Evolutionary conservation across 1,140 invertebrate genomes (phyloP).

Genomic region (Lepidotrigona ventralis): DNA sequence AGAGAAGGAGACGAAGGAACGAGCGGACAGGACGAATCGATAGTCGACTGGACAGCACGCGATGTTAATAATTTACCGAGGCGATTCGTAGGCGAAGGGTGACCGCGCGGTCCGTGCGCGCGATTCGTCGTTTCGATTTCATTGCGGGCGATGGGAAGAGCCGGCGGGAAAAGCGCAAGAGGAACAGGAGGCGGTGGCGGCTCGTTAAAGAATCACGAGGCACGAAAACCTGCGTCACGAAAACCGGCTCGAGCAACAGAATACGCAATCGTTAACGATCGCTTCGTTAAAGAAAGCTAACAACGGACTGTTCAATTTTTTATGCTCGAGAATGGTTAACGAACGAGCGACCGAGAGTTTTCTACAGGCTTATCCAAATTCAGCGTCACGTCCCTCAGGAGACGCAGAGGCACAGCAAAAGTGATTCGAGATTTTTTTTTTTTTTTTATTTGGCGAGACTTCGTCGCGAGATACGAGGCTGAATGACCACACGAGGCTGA

Average conservation of each 20-base stretch:
- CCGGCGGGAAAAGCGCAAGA: constrained; percentile 31
- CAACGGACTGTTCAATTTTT: background rate
- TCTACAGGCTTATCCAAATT: no score
- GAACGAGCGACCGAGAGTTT: background rate
- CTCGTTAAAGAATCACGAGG: constrained; percentile 44
- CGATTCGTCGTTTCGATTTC: constrained; percentile 47
- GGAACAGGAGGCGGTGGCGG: background rate
- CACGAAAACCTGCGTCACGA: constrained; percentile 27
- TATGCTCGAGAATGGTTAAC: background rate
- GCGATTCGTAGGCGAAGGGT: constrained; percentile 51
- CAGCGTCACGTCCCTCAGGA: no score
- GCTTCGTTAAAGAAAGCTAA: background rate
- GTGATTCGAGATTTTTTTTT: no score
- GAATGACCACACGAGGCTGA: no score
- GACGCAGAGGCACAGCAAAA: no score
- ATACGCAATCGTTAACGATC: background rate
- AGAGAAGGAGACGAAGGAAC: constrained; percentile 44
- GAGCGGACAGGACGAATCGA: constrained; percentile 56
- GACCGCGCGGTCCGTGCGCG: constrained; percentile 20
- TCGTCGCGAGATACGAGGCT: no score
- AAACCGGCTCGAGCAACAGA: constrained; percentile 2
- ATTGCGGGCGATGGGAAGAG: constrained; percentile 21
- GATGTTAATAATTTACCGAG: constrained; percentile 66
- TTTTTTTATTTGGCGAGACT: no score
- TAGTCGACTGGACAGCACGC: constrained; percentile 59